These are phyloP conservation scores for Ploceus nigricollis DNA, from an alignment of 2,113 vertebrate genomes.

Conservation along the genomic window DNA sequence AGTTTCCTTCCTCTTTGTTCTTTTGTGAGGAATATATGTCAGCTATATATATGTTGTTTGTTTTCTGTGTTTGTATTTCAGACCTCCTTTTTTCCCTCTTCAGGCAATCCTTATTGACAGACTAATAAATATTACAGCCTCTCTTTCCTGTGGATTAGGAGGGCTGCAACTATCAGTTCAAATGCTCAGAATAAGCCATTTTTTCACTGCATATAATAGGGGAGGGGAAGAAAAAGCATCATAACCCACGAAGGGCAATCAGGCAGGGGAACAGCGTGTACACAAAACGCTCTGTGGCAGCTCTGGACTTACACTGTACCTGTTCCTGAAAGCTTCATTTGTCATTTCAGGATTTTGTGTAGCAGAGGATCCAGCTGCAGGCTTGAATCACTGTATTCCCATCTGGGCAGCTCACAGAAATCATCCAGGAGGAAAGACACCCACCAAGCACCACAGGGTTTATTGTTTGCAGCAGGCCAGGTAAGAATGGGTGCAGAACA, in stretches of 20 bases:
- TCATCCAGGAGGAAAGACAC: background rate
- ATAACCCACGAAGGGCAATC: background rate
- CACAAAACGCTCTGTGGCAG: background rate
- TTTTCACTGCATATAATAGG: background rate
- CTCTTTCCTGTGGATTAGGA: background rate
- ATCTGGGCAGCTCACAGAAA: background rate
- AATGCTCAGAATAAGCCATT: conserved; percentile 5
- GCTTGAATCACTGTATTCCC: background rate
- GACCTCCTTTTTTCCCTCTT: background rate
- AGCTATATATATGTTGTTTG: background rate
- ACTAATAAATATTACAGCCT: conserved; percentile 15
- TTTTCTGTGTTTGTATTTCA: background rate
- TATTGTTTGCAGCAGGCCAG: background rate
- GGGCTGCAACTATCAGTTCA: background rate
- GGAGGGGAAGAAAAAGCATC: background rate
- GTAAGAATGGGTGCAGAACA: background rate
- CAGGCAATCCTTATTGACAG: conserved; percentile 1
- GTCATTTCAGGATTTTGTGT: background rate
- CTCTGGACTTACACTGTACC: background rate
- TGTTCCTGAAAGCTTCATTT: conserved; percentile 47
- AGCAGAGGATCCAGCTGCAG: conserved; percentile 14
- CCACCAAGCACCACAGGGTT: background rate
- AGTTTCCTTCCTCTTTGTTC: background rate
- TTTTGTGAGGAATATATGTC: background rate
- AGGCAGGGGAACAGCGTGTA: background rate